A percentile compares a stretch with the other conserved stretches of the same genome.
These are phyloP conservation scores for Drosophila meridiana DNA, from an alignment of 2,888 invertebrate species.

Conservation along the genomic window DNA sequence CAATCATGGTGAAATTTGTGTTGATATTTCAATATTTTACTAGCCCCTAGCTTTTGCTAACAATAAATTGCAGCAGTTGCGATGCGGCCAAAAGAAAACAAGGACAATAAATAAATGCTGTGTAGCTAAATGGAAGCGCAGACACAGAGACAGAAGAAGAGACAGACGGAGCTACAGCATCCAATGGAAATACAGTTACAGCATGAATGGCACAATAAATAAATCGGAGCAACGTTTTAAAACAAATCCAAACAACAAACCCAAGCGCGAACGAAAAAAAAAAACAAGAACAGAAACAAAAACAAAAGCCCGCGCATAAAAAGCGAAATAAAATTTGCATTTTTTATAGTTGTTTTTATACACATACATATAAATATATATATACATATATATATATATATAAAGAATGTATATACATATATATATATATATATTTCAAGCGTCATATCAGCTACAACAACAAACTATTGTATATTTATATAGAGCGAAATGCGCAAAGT, in stretches of 20 bases:
- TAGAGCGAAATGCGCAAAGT: constrained; percentile 46
- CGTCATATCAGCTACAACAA: constrained; percentile 56
- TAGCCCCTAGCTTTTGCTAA: constrained; percentile 46
- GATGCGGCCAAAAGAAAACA: constrained; percentile 37
- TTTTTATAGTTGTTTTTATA: constrained; percentile 50
- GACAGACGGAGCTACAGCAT: constrained; percentile 15
- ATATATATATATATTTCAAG: constrained; percentile 33
- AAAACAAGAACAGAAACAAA: constrained; percentile 19
- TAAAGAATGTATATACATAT: constrained; percentile 1
- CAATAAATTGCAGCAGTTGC: constrained; percentile 75
- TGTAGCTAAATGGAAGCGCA: constrained; percentile 37
- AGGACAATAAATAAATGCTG: constrained; percentile 48
- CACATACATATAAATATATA: background rate
- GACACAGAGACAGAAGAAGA: constrained; percentile 9
- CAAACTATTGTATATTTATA: constrained; percentile 30
- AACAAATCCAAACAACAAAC: constrained; percentile 59
- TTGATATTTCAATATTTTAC: constrained; percentile 75
- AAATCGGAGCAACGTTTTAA: constrained; percentile 69
- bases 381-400: background rate
- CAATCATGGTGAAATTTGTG: constrained; percentile 52
- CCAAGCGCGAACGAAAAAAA: constrained; percentile 11
- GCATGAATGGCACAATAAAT: constrained; percentile 72
- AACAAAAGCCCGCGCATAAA: constrained; percentile 43
- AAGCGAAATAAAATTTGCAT: constrained; percentile 77
- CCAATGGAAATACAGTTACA: constrained; percentile 29